These are phyloP conservation scores for Caradrina kadenii DNA, from an alignment of 2,888 invertebrate species.

Conservation along the genomic window DNA sequence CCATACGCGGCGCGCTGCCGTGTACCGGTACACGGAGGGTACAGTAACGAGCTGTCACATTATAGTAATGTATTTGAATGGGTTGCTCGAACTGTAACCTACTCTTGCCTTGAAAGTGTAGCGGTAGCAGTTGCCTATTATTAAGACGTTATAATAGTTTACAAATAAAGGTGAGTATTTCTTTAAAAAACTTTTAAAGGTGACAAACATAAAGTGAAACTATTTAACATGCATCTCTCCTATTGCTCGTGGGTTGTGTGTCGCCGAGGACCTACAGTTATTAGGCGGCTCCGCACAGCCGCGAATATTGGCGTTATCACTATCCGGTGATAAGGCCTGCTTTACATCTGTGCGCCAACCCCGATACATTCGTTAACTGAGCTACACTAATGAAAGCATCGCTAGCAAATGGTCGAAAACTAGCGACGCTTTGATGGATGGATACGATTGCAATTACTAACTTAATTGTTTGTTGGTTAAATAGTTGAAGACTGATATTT, in stretches of 20 bases:
- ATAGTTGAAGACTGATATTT: background rate
- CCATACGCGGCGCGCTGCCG: background rate
- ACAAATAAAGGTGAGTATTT: background rate
- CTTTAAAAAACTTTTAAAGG: background rate
- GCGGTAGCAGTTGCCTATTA: too few species aligned
- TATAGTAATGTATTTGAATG: background rate
- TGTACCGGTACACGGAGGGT: background rate
- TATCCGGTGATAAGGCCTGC: slow-evolving; percentile 63
- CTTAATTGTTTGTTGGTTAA: slow-evolving; percentile 11
- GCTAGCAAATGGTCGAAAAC: slow-evolving; percentile 34
- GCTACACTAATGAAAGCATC: slow-evolving; percentile 43
- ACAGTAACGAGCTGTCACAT: too few species aligned
- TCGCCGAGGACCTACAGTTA: slow-evolving; percentile 19
- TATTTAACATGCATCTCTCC: background rate
- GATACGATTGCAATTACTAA: slow-evolving; percentile 7
- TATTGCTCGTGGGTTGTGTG: background rate
- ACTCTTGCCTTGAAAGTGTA: background rate
- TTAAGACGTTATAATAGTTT: background rate
- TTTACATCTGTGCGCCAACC: slow-evolving; percentile 60
- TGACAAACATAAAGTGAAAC: too few species aligned
- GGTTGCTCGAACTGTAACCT: background rate
- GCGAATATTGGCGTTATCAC: slow-evolving; percentile 56
- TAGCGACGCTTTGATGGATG: background rate
- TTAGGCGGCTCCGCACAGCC: slow-evolving; percentile 15
- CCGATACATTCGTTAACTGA: slow-evolving; percentile 64